A percentile compares a stretch with the other conserved stretches of the same genome.
These are phyloP conservation scores for Eucidaris tribuloides DNA, from an alignment of 35 echinoderm and acorn worm genomes.

Conservation along the genomic window DNA sequence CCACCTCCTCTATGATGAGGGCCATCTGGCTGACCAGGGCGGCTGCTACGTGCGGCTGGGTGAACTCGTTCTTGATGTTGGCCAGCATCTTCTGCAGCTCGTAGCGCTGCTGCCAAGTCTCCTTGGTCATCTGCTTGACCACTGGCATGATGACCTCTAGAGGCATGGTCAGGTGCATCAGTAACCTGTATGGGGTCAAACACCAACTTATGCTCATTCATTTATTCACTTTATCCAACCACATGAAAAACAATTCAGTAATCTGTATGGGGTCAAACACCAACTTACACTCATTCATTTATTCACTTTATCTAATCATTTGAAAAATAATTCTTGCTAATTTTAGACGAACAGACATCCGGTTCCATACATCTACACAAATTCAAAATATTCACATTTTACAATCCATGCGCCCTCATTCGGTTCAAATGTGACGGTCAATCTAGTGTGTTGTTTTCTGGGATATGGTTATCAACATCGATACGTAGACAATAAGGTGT, in stretches of 20 bases:
- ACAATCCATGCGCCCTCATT: too few relatives aligned
- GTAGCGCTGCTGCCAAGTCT: constrained; percentile 28
- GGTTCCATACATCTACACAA: neutral
- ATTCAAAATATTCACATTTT: neutral
- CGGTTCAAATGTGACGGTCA: neutral
- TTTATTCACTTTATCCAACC: too few relatives aligned
- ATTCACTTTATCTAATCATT: too few relatives aligned
- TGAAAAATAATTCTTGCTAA: too few relatives aligned
- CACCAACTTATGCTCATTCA: too few relatives aligned
- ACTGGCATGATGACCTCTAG: constrained; percentile 44
- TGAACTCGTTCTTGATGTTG: constrained; percentile 47
- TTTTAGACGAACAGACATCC: neutral
- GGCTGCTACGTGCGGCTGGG: neutral
- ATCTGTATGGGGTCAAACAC: too few relatives aligned
- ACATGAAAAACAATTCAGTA: too few relatives aligned
- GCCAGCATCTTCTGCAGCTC: constrained; percentile 36
- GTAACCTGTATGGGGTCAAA: too few relatives aligned
- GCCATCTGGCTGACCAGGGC: constrained; percentile 34
- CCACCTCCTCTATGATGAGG: constrained; percentile 30
- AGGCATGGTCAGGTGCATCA: constrained; percentile 44
- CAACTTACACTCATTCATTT: too few relatives aligned
- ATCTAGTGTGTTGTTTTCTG: neutral
- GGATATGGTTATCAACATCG: too few relatives aligned
- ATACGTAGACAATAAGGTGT: neutral
- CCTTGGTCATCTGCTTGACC: constrained; percentile 34